A percentile compares a stretch with the other conserved stretches of the same genome.
Conservation (phyloP, 2,113 vertebrate genomes). For the Gnathonemus echidnorhynchus region DNA sequence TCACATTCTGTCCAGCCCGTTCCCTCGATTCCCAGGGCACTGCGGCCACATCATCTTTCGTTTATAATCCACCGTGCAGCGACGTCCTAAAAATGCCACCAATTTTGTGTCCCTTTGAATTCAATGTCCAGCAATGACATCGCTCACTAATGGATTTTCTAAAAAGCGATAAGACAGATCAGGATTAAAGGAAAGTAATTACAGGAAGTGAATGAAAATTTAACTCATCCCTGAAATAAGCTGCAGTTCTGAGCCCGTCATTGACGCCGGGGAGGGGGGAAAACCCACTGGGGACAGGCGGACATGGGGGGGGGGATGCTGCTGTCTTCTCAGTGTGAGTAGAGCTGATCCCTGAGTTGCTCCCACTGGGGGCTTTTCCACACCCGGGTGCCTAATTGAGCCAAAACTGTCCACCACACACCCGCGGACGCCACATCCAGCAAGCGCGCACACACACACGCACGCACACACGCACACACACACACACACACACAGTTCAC, state of each 20-base stretch:
- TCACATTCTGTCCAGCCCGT: neutral
- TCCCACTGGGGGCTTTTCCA: neutral
- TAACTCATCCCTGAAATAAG: neutral
- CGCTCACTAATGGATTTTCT: neutral
- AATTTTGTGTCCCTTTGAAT: neutral
- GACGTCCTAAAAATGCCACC: neutral
- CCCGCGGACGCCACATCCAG: neutral
- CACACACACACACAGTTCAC: neutral
- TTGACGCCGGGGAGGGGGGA: neutral
- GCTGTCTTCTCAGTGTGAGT: neutral
- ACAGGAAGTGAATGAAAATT: neutral
- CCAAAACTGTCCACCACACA: neutral
- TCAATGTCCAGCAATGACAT: neutral
- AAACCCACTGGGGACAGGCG: neutral
- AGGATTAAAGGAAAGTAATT: neutral
- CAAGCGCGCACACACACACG: neutral
- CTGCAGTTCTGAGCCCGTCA: neutral
- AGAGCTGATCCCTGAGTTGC: neutral
- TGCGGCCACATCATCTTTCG: neutral
- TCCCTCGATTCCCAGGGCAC: neutral
- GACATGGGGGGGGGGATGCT: neutral
- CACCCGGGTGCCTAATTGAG: neutral
- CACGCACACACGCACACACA: no score
- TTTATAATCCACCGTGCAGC: neutral
- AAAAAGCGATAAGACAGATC: neutral